Conservation (phyloP, 2,888 invertebrate genomes). For the Megastigmus dorsalis region DNA sequence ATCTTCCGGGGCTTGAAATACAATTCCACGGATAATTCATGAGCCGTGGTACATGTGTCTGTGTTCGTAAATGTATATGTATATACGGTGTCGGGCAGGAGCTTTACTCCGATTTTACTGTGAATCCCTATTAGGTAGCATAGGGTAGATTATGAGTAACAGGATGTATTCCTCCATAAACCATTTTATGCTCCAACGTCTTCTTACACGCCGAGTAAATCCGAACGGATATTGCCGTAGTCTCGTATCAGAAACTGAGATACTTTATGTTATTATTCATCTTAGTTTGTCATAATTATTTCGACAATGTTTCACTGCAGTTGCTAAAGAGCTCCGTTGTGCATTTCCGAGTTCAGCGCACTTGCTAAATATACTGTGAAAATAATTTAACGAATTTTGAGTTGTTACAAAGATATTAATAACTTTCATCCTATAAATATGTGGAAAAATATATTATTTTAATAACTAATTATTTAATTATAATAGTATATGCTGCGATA, state of each 20-base stretch:
- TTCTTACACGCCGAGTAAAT: constrained; percentile 23
- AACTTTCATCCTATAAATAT: too few species aligned
- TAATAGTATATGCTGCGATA: too few species aligned
- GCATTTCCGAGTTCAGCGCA: too few species aligned
- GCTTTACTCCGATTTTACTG: constrained; percentile 39
- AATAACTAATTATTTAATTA: too few species aligned
- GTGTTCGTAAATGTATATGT: background rate
- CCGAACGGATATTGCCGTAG: constrained; percentile 1
- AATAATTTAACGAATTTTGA: too few species aligned
- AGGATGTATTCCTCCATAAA: constrained; percentile 38
- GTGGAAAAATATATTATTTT: too few species aligned
- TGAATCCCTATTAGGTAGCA: constrained; percentile 39
- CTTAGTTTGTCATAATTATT: background rate
- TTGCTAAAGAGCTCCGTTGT: too few species aligned
- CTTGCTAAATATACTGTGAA: too few species aligned
- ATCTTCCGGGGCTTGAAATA: constrained; percentile 25
- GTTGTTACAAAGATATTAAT: too few species aligned
- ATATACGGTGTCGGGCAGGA: background rate
- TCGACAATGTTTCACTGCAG: background rate
- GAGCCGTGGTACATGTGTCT: constrained; percentile 25
- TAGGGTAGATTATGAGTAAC: constrained; percentile 38
- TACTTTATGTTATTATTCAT: too few species aligned
- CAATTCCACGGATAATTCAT: constrained; percentile 32
- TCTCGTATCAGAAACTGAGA: too few species aligned
- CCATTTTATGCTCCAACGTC: constrained; percentile 30